These are phyloP conservation scores for Platorchestia sp. DNA, from an alignment of 1,140 invertebrate species.

Conservation along the genomic window DNA sequence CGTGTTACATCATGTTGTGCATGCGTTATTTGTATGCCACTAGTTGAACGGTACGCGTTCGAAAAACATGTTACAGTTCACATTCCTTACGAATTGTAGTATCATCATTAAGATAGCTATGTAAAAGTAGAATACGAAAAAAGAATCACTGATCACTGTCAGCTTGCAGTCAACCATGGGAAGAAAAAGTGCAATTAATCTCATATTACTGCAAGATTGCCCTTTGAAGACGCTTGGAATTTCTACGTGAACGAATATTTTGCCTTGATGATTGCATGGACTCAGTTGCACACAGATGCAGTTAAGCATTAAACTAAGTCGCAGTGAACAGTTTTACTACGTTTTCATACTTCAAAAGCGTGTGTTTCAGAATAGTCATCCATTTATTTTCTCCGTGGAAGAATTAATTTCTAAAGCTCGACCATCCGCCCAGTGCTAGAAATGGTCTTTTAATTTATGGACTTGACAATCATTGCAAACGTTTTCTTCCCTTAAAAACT, in stretches of 20 bases:
- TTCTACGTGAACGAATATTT: not conserved
- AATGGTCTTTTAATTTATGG: not conserved
- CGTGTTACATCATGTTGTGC: not conserved
- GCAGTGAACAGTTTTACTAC: not conserved
- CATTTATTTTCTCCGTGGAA: not conserved
- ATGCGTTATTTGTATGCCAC: not conserved
- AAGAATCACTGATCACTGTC: not conserved
- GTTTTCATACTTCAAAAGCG: not conserved
- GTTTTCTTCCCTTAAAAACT: not conserved
- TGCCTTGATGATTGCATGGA: not conserved
- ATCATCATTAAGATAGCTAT: too few species aligned
- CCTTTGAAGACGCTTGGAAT: not conserved
- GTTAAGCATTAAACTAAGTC: not conserved
- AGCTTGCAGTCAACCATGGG: not conserved
- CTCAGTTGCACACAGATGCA: too few species aligned
- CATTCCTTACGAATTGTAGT: too few species aligned
- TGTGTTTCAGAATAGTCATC: not conserved
- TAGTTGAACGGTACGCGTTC: too few species aligned
- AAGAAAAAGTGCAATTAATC: not conserved
- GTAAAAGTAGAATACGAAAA: not conserved
- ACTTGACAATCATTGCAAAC: not conserved
- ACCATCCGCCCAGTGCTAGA: not conserved
- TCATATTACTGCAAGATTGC: not conserved
- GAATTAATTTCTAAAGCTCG: not conserved
- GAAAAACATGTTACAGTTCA: too few species aligned